Evolutionary conservation across 2,888 invertebrate genomes (phyloP).

Genomic region (Caenorhabditis sinica): DNA sequence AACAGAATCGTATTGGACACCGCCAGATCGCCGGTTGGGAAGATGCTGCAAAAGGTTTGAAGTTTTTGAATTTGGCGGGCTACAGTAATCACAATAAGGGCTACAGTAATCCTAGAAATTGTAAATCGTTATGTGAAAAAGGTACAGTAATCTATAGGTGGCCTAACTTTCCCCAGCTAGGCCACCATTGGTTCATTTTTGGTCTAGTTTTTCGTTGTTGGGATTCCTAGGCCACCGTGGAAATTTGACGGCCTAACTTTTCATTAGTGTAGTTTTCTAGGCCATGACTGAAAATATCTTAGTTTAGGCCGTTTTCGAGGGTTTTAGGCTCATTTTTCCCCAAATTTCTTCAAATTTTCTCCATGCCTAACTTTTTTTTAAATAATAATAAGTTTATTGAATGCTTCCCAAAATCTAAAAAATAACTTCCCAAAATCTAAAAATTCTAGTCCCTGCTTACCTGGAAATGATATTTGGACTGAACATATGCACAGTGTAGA

Average conservation of each 20-base stretch:
- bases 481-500: constrained; percentile 80
- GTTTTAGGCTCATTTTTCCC: not conserved
- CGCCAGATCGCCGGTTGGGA: constrained; percentile 83
- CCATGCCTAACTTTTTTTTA: no score
- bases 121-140: no score
- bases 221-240: not conserved
- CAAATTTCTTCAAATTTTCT: not conserved
- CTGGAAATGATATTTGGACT: constrained; percentile 75
- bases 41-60: constrained; percentile 79
- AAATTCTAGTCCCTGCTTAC: not conserved
- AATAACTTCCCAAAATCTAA: not conserved
- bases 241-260: no score
- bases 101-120: no score
- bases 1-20: constrained; percentile 89
- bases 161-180: not conserved
- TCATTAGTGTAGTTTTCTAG: no score
- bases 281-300: no score
- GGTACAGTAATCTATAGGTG: not conserved
- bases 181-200: not conserved
- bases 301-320: no score
- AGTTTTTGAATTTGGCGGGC: no score
- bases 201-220: not conserved
- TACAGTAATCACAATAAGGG: no score
- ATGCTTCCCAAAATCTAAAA: no score
- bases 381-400: no score